Base-by-base conservation (phyloP, 2,113 vertebrate genomes). In the Rhinolophus sinicus region DNA sequence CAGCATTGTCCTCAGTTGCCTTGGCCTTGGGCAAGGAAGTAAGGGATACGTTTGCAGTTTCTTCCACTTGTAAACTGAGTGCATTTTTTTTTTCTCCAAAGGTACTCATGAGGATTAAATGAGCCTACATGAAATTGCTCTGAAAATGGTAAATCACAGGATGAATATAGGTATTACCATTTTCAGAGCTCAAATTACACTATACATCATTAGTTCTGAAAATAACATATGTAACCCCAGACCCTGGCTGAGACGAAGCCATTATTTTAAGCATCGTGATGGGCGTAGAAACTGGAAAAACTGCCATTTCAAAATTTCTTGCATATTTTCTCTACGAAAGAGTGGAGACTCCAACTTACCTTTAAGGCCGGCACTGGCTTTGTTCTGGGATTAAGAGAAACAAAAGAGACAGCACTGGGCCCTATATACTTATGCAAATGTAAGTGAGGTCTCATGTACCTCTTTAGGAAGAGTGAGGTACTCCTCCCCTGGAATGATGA, bases 131-230 rank as follows among this genome's bases (percentile, higher is more conserved):
- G n/a, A 95, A 96, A 96, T 94, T 72, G 50, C 91, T 97, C 82
- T 83, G 77, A 77, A 95, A 96, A 93, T 95, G 81, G 77, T 70
- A 95, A 91, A 93, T 89, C 89, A 40, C 38, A 62, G 67, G 84
- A 69, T 52, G 56, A 94, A 96, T 88, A 86, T 16, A 82, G 77
- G 56, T 94, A 78, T 97, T 78, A 95, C 83, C 82, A 75, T 96
- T 96, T 86, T 35, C 73, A 87, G 88, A 96, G 26, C 24, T 88
- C 86, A 76, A 87, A 88, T 95, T 93, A 95, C 14, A 88, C 56
- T 52, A 77, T 83, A 94, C 91, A 86, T 93, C 91, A 73, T 94
- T 97, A 94, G 77, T 80, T 97, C 73, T 76, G 93, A 97, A 97
- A 98, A 95, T 87, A 85, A 88, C 93, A 44, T 26, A 38, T 6